phyloP scores from a whole-genome alignment of 2,888 invertebrate genomes.

The Epinotia brunnichana region DNA sequence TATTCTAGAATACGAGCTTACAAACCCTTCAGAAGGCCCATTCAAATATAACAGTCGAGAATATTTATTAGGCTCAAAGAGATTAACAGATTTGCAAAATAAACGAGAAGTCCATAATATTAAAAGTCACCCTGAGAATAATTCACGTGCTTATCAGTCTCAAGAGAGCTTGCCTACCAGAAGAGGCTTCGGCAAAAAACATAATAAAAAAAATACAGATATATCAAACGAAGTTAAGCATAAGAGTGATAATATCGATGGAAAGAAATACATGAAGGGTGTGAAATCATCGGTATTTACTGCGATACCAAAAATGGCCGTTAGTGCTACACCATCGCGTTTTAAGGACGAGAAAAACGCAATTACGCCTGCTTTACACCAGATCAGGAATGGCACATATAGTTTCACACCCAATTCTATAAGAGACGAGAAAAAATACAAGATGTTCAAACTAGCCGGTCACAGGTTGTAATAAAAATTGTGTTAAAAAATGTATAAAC shows the following conservation, averaged over 20 bases:
- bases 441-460: slow-evolving; percentile 75
- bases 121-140: slow-evolving; percentile 50
- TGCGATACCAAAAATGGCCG: slow-evolving; percentile 47
- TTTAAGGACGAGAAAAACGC: slow-evolving; percentile 46
- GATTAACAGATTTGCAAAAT: slow-evolving; percentile 50
- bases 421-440: slow-evolving; percentile 66
- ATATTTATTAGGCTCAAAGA: slow-evolving; percentile 33
- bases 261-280: slow-evolving; percentile 61
- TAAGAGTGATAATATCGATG: slow-evolving; percentile 58
- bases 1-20: slow-evolving; percentile 74
- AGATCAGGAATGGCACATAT: slow-evolving; percentile 45
- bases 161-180: slow-evolving; percentile 58
- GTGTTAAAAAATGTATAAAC: no score
- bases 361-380: slow-evolving; percentile 42
- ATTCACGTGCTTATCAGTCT: slow-evolving; percentile 46
- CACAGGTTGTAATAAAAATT: slow-evolving; percentile 57
- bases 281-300: slow-evolving; percentile 59
- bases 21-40: slow-evolving; percentile 56
- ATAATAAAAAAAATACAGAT: slow-evolving; percentile 60
- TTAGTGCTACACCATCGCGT: slow-evolving; percentile 41
- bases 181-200: slow-evolving; percentile 58
- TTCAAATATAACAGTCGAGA: slow-evolving; percentile 36
- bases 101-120: slow-evolving; percentile 50
- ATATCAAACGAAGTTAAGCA: slow-evolving; percentile 55
- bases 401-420: slow-evolving; percentile 56